A percentile compares a stretch with the other conserved stretches of the same genome.
Evolutionary conservation across 2,797 vertebrate species (phyloP).

Genomic region (Enoplosus armatus): DNA sequence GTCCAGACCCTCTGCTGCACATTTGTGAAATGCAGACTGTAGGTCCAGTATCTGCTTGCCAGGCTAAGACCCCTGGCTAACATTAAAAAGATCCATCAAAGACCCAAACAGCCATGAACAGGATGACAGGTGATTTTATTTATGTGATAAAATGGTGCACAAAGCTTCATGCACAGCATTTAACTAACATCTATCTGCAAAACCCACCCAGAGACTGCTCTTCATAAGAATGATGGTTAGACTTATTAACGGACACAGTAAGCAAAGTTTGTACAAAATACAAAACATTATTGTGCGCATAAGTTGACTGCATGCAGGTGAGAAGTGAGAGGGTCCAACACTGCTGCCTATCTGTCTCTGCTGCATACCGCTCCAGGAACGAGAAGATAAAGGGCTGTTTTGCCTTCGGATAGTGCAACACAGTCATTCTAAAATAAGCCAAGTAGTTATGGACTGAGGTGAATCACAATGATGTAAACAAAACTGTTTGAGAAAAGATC

Average conservation of each 20-base stretch:
- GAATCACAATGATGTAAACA: constrained; percentile 4
- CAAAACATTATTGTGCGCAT: background rate
- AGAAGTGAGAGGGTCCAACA: background rate
- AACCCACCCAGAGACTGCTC: background rate
- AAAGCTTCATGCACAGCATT: no score
- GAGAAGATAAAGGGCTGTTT: background rate
- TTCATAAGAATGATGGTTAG: background rate
- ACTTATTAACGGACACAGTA: background rate
- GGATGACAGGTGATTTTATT: background rate
- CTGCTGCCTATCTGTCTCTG: background rate
- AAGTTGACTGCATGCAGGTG: background rate
- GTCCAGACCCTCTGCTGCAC: background rate
- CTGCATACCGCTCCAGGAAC: background rate
- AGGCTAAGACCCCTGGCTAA: background rate
- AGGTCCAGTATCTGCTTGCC: background rate
- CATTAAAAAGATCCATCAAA: background rate
- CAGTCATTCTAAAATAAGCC: background rate
- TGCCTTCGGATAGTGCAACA: background rate
- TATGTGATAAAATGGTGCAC: background rate
- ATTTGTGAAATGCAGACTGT: background rate
- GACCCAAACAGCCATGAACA: background rate
- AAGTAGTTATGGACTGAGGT: background rate
- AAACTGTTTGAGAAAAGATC: background rate
- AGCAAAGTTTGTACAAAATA: background rate
- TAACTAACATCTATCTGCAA: background rate